These are phyloP conservation scores for Arothron firmamentum DNA, from an alignment of 2,113 vertebrate genomes.

Conservation along the genomic window DNA sequence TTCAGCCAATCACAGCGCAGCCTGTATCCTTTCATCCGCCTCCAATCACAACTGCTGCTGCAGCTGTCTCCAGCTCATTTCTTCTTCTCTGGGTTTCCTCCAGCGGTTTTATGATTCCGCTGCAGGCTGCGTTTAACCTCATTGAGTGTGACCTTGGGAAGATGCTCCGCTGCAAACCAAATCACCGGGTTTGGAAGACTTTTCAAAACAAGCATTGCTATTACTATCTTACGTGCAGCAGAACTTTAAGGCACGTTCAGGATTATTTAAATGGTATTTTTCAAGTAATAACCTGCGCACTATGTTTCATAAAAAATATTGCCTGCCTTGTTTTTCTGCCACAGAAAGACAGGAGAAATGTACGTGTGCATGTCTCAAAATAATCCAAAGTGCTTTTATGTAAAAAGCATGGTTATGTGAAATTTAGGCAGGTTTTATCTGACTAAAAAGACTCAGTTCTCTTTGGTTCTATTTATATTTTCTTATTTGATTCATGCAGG, in stretches of 20 bases:
- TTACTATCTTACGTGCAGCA: too few relatives aligned
- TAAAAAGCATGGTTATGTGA: neutral
- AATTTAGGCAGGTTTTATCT: neutral
- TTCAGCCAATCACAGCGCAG: slow-evolving; percentile 32
- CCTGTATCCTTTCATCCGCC: slow-evolving; percentile 40
- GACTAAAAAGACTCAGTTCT: neutral
- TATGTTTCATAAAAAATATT: too few relatives aligned
- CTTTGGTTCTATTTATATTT: neutral
- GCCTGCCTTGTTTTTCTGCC: too few relatives aligned
- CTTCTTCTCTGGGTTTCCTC: slow-evolving; percentile 9
- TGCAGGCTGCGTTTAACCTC: slow-evolving; percentile 46
- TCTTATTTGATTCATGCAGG: too few relatives aligned
- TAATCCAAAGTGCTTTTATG: too few relatives aligned
- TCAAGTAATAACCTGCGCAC: too few relatives aligned
- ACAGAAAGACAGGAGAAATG: too few relatives aligned
- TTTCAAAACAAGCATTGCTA: neutral
- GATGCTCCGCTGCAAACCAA: slow-evolving; percentile 22
- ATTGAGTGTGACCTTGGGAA: slow-evolving; percentile 38
- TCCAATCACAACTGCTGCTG: slow-evolving; percentile 33
- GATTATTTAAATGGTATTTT: too few relatives aligned
- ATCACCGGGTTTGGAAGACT: slow-evolving; percentile 5
- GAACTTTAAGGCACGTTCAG: too few relatives aligned
- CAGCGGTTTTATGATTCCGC: slow-evolving; percentile 48
- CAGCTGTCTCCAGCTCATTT: slow-evolving; percentile 19
- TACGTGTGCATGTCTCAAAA: too few relatives aligned